Evolutionary conservation across 1,140 invertebrate species (phyloP), one percentile per base, ranked within the genome.

Genomic region (Bathynomus jamesi): DNA sequence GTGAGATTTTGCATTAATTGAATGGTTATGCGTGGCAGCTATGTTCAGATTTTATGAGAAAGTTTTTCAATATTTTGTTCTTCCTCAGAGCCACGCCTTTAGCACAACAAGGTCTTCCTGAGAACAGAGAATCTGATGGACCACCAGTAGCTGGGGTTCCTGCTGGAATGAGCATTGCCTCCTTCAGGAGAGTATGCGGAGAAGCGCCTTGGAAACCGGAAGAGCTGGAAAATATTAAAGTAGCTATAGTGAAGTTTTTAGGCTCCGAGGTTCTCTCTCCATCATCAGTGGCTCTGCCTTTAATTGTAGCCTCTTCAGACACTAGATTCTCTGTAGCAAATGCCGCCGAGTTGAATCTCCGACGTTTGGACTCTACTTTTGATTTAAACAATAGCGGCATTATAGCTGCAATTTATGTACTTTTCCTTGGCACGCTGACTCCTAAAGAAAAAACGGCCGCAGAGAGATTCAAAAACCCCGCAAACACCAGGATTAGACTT

Each of bases 251-350:
- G 2, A 92, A 91, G 78, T 94, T 95, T 78, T 82, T 96, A 61
- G 86, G 87, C 30, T 86, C 87, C 74, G 91, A 91, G 67, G 85
- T 93, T 17, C 90, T 94, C 74, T 84, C 86, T 17, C 88, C 91
- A 74, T 83, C 87, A 13, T 91, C 93, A 69, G 87, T 91, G 60
- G 85, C 94, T 24, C 83, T 90, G 69, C 89, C 92, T 74, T 84
- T 94, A 67, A 88, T 95, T 17, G 87, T 96, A 11, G 93, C 91
- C 13, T 89, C 91, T 8, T 88, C 93, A 0, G 94, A 96, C 81
- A 93, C 93, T 0, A 85, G 93, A 76, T 92, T 87, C 81, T 90
- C 86, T 82, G 89, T 93, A 62, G 89, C 90, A 28, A 91, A 90
- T 82, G 83, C 88, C 78, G 91, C 90, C 32, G 90, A 92, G 81